Evolutionary conservation across 2,113 vertebrate species (phyloP), one percentile per base, ranked within the genome.

Genomic region (Colossoma macropomum): DNA sequence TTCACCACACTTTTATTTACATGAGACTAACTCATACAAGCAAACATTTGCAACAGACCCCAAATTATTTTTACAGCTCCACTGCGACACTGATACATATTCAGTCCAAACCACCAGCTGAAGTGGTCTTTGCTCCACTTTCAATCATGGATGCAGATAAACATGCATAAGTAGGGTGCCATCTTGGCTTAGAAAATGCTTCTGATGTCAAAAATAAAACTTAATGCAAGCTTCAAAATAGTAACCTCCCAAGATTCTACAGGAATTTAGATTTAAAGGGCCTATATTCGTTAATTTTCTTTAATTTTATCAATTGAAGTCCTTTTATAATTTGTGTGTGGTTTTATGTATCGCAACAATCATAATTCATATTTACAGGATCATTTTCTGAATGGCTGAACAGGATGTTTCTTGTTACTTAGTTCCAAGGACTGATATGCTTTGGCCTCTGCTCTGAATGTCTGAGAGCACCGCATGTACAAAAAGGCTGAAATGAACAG

Each of bases 171-270:
- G 56, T 63, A 62, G 38, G 27, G 38, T 68, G 50, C 60, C 23
- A 74, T 77, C 54, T 73, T 77, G 56, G 50, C 48, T 73, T 48
- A 54, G 48, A 75, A 82, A 76, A n/a, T 66, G 72, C 25, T 65
- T 72, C 45, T 59, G 68, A 16, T 25, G 23, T 30, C 80, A 54
- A 19, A 73, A 73, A 81, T 77, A 73, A 71, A 72, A 63, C 28
- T 50, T 77, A 28, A 41, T 25, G 74, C 48, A 56, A 77, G 25
- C 25, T 54, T 45, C 28, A 78, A 77, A 68, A 56, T 4, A 19
- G 2, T 10, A 70, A 73, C 56, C 45, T 81, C 84, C 59, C 79
- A 75, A 65, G 80, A 27, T 62, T 30, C 5, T 21, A 69, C 32
- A 76, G 34, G n/a, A 1, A 54, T 34, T n/a, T 41, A 19, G 30